These are phyloP conservation scores for Chrysaora quinquecirrha DNA, from an alignment of 30 jellyfish, hydroid and myxozoan species.

Conservation along the genomic window DNA sequence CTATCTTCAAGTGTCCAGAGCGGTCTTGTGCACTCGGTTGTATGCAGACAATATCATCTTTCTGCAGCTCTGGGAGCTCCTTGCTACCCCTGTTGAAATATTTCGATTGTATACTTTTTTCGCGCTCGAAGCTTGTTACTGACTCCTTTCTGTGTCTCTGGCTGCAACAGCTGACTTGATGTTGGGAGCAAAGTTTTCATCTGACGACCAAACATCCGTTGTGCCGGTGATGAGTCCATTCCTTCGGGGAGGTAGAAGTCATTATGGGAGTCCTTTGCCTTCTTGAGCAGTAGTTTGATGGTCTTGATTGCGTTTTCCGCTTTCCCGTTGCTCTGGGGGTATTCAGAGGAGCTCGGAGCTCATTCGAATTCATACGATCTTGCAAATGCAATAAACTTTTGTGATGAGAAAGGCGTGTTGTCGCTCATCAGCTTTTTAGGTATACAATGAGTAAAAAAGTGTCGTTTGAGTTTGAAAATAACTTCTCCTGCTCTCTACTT, in stretches of 20 bases:
- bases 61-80: slow-evolving; percentile 2
- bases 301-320: slow-evolving; percentile 2
- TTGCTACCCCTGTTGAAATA: slow-evolving; percentile 1
- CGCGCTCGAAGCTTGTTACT: background rate
- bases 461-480: slow-evolving; percentile 37
- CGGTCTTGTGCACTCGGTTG: background rate
- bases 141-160: background rate
- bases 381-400: slow-evolving; percentile 12
- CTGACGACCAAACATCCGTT: slow-evolving; percentile 3
- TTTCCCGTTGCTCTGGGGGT: slow-evolving; percentile 1
- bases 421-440: slow-evolving; percentile 48
- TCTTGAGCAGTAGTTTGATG: background rate
- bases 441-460: slow-evolving; percentile 36
- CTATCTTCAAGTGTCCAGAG: background rate
- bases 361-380: background rate
- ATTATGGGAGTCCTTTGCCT: background rate
- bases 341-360: slow-evolving; percentile 1
- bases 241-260: background rate
- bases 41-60: background rate
- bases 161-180: background rate
- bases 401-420: slow-evolving; percentile 25
- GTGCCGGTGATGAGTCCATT: background rate
- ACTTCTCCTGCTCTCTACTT: background rate
- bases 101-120: background rate
- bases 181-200: background rate